Base-by-base conservation (phyloP, 2,888 invertebrate genomes). In the Tipula helvola region DNA sequence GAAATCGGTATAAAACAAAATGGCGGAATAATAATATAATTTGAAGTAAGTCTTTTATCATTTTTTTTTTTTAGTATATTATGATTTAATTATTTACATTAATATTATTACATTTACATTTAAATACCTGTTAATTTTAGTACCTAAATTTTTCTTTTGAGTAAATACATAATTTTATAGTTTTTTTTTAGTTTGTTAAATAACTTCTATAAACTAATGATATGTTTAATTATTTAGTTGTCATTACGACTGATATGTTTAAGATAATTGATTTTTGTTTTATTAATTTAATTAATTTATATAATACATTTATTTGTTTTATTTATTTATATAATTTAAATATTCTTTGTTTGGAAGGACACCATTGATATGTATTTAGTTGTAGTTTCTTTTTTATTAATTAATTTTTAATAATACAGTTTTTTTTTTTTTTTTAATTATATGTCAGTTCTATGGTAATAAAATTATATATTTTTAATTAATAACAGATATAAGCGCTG, bases 281-380 rank as follows among this genome's bases (percentile, higher is more conserved):
- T 84, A 84, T 84, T 2, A 1, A 2, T 84, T 84, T 39, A 36
- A 36, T 36, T 83, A 83, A 16, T 86, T 86, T 39, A 39, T 39
- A 52, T 57, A 41, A 86, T 71, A 71, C 39, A 83, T 57, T 41
- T 86, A 86, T 36, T 57, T 52, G 5, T 86, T n/a, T 36, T 13
- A 3, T 52, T 84, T 84, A 39, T 52, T 52, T 83, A 71, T 86
- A 16, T 83, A 28, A 10, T 57, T 57, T 13, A 83, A 83, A 83
- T 83, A 83, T 86, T 84, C 36, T 85, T 52, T 85, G 4, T 86
- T 52, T 87, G 87, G 87, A 87, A 87, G 87, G 87, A 87, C 87
- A 87, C 87, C 87, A 87, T 87, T 87, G 87, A 87, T 87, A 87
- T 87, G 83, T 87, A 36, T 39, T 84, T 41, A 84, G 36, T 84